Evolutionary conservation across 2,888 invertebrate genomes (phyloP), one percentile per base, ranked within the genome.

Genomic region (Blomia tropicalis): DNA sequence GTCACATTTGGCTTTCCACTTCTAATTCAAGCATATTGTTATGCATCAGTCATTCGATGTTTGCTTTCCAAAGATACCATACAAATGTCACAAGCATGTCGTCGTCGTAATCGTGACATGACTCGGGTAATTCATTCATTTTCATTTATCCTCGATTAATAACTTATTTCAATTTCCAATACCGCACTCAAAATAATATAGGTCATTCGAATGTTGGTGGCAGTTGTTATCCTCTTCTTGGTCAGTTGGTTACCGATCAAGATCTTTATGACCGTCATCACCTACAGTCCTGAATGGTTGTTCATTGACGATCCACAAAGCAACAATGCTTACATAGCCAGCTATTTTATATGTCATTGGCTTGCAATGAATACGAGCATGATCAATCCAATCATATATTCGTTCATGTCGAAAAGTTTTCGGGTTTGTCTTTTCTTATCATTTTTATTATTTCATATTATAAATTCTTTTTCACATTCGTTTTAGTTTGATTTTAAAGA

Each of bases 371-470:
- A 68, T n/a, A 69, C 69, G 62, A 66, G 66, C 22, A 68, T 68
- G 60, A 67, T 69, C 60, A 70, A 70, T 61, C 70, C 70, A 31
- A 67, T 70, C 54, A 67, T 70, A 41, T 70, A 70, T 61, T 69
- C 32, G 29, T 56, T 56, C 5, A 32, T 56, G 36, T 56, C 56
- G 22, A 56, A 36, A 56, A 56, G 56, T 56, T 56, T 56, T 31
- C 56, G 56, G 3, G 56, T 56, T 19, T 14, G 56, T 32, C 19
- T 51, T 11, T 19, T 22, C 4, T 19, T 31, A 7, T 31, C 17
- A 4, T 54, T 54, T 54, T 14, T 54, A 27, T n/a, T 54, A 11
- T 54, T 47, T n/a, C 22, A 47, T n/a, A 11, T 47, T 7, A 27
- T 47, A 11, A 19, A 47, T 47, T 25, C 11, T 47, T 47, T 7